Evolutionary conservation across 2,797 vertebrate species (phyloP), one percentile per base, ranked within the genome.

Genomic region (Australoheros facetus): DNA sequence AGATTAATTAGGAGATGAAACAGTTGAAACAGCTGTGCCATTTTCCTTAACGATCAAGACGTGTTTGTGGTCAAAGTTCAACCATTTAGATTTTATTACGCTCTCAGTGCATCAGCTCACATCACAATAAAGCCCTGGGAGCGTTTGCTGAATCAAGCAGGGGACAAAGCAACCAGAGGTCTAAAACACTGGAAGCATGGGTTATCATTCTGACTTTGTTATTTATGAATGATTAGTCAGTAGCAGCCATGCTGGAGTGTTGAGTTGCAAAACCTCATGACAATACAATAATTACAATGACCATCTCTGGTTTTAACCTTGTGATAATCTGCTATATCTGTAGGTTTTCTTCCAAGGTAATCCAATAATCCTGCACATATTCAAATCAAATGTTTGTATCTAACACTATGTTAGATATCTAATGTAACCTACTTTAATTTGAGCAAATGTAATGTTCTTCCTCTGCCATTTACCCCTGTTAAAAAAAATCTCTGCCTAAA

Each of bases 11-110:
- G 69, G 62, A 80, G 57, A 59, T 60, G 45, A 71, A 74, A 32
- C 13, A 4, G 28, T 2, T 48, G 9, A 54, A 75, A 77, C 73
- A 71, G 71, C 77, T 71, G 56, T 28, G 75, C 39, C 53, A 51
- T 73, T 81, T 54, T 76, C 56, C 42, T 51, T 79, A 45, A 79
- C 51, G 17, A 85, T 62, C 9, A n/a, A 73, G 75, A 84, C 59
- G 48, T 83, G 85, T 55, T 59, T 39, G 34, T 3, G 73, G 78
- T 78, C 64, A 76, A 77, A 89, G 82, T 71, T 85, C 55, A 75
- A 10, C 26, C 64, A 17, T 77, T 80, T 75, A 70, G 60, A 70
- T 80, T 70, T 80, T 32, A 80, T 78, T 56, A 73, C 11, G 11
- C 45, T 51, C 60, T 64, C 59, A 30, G 64, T 12, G 10, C 16